Evolutionary conservation across 2,888 invertebrate genomes (phyloP).

Genomic region (Pollenia labialis): DNA sequence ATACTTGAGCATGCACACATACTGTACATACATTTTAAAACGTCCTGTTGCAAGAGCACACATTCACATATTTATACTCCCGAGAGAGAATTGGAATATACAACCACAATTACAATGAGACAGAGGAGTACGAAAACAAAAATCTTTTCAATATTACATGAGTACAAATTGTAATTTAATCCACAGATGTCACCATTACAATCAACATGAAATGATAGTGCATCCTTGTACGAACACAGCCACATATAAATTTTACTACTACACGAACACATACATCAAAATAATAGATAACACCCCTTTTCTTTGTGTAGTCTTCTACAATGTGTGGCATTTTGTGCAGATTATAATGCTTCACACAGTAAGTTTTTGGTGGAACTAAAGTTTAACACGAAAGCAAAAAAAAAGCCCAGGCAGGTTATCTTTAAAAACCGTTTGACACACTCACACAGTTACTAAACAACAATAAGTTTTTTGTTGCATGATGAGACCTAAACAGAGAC

Average conservation of each 20-base stretch:
- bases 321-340: background rate
- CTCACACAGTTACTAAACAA: slow-evolving; percentile 32
- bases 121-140: slow-evolving; percentile 48
- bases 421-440: slow-evolving; percentile 43
- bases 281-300: slow-evolving; percentile 55
- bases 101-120: slow-evolving; percentile 62
- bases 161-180: slow-evolving; percentile 84
- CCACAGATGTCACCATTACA: slow-evolving; percentile 85
- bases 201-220: slow-evolving; percentile 76
- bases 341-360: slow-evolving; percentile 8
- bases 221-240: slow-evolving; percentile 21
- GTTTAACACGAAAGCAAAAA: slow-evolving; percentile 1
- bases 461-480: slow-evolving; percentile 39
- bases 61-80: slow-evolving; percentile 20
- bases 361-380: slow-evolving; percentile 34
- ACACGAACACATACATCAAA: slow-evolving; percentile 7
- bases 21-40: background rate
- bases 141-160: slow-evolving; percentile 81
- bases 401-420: slow-evolving; percentile 58
- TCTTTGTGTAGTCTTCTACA: background rate
- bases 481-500: slow-evolving; percentile 57
- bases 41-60: background rate
- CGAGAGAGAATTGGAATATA: slow-evolving; percentile 51
- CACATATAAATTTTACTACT: background rate
- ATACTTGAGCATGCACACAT: slow-evolving; percentile 35